Percentiles rank a stretch among this genome's conserved stretches.
These are phyloP conservation scores for Oreamnos americanus DNA, from an alignment of 2,113 vertebrate species.

Conservation along the genomic window DNA sequence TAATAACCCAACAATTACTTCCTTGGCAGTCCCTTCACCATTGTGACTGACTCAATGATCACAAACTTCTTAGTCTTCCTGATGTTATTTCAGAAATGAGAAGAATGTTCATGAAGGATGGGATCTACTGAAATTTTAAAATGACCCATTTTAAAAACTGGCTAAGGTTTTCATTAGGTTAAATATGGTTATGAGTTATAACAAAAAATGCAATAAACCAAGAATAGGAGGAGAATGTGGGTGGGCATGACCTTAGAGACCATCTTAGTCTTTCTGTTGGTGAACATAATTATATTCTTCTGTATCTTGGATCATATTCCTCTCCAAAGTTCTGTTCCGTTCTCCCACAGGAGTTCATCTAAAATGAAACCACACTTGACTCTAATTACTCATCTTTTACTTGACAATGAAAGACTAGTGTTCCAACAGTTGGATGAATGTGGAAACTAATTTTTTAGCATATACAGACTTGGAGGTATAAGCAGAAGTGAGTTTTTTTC, in stretches of 20 bases:
- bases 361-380: background rate
- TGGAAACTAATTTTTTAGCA: constrained; percentile 1
- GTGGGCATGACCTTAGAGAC: background rate
- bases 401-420: background rate
- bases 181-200: background rate
- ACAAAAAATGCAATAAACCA: constrained; percentile 5
- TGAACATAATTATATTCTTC: background rate
- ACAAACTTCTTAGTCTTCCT: background rate
- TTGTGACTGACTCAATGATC: background rate
- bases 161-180: background rate
- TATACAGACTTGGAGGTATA: background rate
- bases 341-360: background rate
- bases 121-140: background rate
- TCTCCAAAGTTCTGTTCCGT: background rate
- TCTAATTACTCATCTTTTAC: constrained; percentile 13
- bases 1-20: background rate
- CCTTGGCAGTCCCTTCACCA: background rate
- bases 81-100: background rate
- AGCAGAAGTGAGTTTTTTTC: background rate
- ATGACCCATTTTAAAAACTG: background rate
- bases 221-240: background rate
- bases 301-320: background rate
- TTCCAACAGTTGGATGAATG: background rate
- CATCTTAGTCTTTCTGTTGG: background rate
- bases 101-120: background rate